Evolutionary conservation across 1,140 invertebrate species (phyloP).

Genomic region (Megalonaias nervosa): DNA sequence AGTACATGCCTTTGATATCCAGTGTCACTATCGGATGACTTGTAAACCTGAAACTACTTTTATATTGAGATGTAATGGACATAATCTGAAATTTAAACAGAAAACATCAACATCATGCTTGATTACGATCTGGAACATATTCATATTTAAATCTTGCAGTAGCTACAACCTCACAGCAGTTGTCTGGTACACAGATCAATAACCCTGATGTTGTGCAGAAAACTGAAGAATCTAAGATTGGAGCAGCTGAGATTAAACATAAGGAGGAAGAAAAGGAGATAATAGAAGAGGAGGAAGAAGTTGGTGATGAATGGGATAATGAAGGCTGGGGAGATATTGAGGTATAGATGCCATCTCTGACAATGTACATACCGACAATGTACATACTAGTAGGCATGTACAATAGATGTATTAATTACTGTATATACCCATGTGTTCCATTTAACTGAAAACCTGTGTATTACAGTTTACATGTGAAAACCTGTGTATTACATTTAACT

Average conservation of each 20-base stretch:
- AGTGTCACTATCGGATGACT: no score
- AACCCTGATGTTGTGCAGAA: neutral
- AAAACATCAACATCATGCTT: neutral
- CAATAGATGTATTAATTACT: neutral
- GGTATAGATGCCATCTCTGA: slow-evolving; percentile 63
- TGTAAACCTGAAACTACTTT: neutral
- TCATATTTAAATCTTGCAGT: slow-evolving; percentile 8
- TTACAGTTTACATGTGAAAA: neutral
- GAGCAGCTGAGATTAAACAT: slow-evolving; percentile 3
- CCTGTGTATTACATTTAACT: neutral
- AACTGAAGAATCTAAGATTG: neutral
- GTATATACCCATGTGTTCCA: neutral
- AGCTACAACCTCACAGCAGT: slow-evolving; percentile 1
- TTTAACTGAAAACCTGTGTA: neutral
- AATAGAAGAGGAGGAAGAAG: slow-evolving; percentile 76
- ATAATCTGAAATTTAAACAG: neutral
- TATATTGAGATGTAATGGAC: neutral
- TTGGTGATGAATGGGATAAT: slow-evolving; percentile 88
- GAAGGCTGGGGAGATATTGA: slow-evolving; percentile 92
- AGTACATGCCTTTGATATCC: no score
- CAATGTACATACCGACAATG: neutral
- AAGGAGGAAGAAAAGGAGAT: slow-evolving; percentile 56
- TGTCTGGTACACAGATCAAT: slow-evolving; percentile 1
- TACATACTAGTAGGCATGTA: neutral
- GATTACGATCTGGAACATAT: slow-evolving; percentile 17